Evolutionary conservation across 2,113 vertebrate genomes (phyloP).

Genomic region (Anthoscopus minutus): DNA sequence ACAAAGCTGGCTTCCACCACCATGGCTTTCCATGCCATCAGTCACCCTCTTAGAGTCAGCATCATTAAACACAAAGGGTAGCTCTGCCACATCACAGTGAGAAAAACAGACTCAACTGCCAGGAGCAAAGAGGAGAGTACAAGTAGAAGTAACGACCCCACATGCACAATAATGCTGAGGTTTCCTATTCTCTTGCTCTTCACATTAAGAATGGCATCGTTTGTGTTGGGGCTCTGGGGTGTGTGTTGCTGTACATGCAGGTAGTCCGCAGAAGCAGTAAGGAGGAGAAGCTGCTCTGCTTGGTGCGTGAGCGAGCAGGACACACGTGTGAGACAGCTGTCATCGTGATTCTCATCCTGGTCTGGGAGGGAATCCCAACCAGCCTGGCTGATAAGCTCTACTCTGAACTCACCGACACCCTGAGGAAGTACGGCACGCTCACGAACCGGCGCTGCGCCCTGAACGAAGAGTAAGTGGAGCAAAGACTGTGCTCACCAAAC

Average conservation of each 20-base stretch:
- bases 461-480: slow-evolving; percentile 92
- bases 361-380: slow-evolving; percentile 90
- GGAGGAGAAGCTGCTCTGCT: slow-evolving; percentile 91
- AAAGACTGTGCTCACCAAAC: background rate
- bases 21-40: background rate
- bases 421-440: slow-evolving; percentile 83
- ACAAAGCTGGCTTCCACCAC: background rate
- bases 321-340: slow-evolving; percentile 87
- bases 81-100: background rate
- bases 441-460: slow-evolving; percentile 91
- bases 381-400: slow-evolving; percentile 86
- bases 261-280: slow-evolving; percentile 84
- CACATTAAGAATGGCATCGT: background rate
- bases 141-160: background rate
- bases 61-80: background rate
- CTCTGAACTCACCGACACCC: slow-evolving; percentile 81
- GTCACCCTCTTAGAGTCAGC: background rate
- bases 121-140: background rate
- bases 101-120: background rate
- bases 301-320: slow-evolving; percentile 87
- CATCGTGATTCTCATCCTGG: slow-evolving; percentile 88
- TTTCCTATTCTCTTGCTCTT: background rate
- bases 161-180: rapidly evolving
- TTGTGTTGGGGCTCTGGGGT: slow-evolving; percentile 36
- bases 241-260: slow-evolving; percentile 67